Evolutionary conservation across 2,113 vertebrate genomes (phyloP), one percentile per base, ranked within the genome.

Genomic region (Romanogobio albipinnatus): DNA sequence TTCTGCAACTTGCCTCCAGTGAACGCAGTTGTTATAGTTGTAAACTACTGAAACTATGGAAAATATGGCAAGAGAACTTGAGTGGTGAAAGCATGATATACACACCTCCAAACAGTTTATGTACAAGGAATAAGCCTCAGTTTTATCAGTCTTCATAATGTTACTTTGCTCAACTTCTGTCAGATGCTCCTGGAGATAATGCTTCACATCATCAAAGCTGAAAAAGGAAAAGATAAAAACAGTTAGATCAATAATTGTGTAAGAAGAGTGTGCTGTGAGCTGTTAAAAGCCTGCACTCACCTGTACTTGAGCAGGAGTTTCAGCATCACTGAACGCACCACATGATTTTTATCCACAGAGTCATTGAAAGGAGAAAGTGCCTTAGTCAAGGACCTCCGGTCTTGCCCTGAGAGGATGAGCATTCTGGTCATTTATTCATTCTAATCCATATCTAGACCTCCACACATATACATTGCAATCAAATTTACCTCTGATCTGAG

Each of bases 221-320:
- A 9, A 89, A 47, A 81, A 47, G 13, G 3, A 13, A 1, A n/a
- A 47, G 11, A 53, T 0, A 53, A 26, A 84, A 66, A 81, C 51
- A 64, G 70, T 47, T 82, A 2, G 4, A 2, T 45, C 9, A 0
- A 64, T 36, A 61, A 43, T 22, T 77, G 9, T 58, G 29, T 17
- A 26, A 47, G 39, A 29, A 29, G 29, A 45, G 9, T 45, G 5
- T 45, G 43, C 8, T 45, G 43, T 9, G 43, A 45, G 43, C 43
- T 9, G 43, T 45, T 45, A 45, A 10, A 15, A 14, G 14, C 3
- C 10, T 1, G 4, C 0, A 83, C 88, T 89, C 86, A 99, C 98
- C 97, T 99, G 93, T 98, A 98, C 86, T 99, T 98, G 53, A 99
- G 85, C 51, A 99, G 95, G 36, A 98, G 95, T 89, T 99, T 98